These are phyloP conservation scores for Ladona fulva DNA, from an alignment of 1,140 invertebrate genomes.

Conservation along the genomic window DNA sequence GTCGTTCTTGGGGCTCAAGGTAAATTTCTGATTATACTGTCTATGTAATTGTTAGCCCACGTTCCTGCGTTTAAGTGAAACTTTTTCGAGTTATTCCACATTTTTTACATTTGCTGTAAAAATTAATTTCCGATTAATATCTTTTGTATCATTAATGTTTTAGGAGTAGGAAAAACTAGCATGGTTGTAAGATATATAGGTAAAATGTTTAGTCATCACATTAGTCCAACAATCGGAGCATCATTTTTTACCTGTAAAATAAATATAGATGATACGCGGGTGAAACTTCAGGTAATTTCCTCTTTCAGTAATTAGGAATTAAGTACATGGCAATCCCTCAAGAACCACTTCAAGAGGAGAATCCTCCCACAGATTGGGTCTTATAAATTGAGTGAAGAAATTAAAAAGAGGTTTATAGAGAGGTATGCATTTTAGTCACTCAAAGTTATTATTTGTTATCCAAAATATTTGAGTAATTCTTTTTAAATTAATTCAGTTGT, in stretches of 20 bases:
- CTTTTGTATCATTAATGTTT: conserved; percentile 30
- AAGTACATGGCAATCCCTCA: not conserved
- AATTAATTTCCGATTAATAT: not conserved
- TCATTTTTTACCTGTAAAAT: conserved; percentile 80
- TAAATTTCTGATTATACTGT: conserved; percentile 33
- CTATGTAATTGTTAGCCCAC: too few species aligned
- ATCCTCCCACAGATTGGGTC: too few species aligned
- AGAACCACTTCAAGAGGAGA: too few species aligned
- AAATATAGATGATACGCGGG: conserved; percentile 53
- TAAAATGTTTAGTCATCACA: conserved; percentile 60
- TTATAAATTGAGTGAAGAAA: too few species aligned
- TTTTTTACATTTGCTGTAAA: too few species aligned
- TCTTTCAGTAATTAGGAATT: not conserved
- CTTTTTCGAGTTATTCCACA: too few species aligned
- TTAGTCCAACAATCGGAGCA: conserved; percentile 76
- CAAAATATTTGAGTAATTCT: too few species aligned
- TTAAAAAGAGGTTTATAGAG: too few species aligned
- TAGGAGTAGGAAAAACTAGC: conserved; percentile 82
- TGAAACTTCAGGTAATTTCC: conserved; percentile 58
- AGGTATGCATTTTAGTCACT: too few species aligned
- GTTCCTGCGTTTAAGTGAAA: too few species aligned
- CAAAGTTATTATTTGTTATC: too few species aligned
- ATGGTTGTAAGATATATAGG: conserved; percentile 70
- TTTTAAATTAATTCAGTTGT: too few species aligned
- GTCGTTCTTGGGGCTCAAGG: conserved; percentile 73